Conservation (phyloP, 2,113 vertebrate genomes). For the human region DNA sequence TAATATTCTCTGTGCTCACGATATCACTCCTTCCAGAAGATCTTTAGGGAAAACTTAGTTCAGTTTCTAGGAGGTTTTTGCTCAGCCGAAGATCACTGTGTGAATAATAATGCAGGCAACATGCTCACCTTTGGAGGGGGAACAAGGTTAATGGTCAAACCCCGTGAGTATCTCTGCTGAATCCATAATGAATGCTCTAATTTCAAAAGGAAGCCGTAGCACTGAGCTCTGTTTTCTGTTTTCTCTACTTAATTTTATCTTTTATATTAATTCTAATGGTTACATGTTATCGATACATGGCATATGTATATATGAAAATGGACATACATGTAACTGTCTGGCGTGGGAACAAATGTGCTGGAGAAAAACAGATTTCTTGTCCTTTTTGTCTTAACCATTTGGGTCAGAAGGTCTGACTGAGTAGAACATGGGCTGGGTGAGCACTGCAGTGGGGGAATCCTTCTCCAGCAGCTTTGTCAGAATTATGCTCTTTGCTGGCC, state of each 20-base stretch:
- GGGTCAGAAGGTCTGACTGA: background rate
- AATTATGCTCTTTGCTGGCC: background rate
- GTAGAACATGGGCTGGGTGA: background rate
- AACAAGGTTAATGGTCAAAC: constrained; percentile 70
- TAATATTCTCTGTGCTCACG: constrained; percentile 74
- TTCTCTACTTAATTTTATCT: background rate
- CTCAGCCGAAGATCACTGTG: constrained; percentile 70
- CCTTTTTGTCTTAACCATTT: constrained; percentile 15
- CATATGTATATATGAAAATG: background rate
- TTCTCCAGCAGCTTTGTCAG: background rate
- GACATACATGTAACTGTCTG: background rate
- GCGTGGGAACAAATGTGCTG: background rate
- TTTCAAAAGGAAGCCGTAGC: constrained; percentile 52
- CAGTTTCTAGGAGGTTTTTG: constrained; percentile 74
- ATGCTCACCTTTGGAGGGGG: constrained; percentile 60
- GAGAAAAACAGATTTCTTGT: background rate
- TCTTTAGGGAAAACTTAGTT: constrained; percentile 78
- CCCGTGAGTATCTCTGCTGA: constrained; percentile 59
- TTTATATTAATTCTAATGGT: constrained; percentile 23
- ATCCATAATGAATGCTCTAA: constrained; percentile 63
- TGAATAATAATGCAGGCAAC: constrained; percentile 65
- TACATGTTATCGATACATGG: background rate
- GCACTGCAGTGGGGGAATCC: background rate
- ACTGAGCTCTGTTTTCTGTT: constrained; percentile 19
- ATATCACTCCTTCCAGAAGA: constrained; percentile 71